These are phyloP conservation scores for Drosophila erecta DNA, from an alignment of 1,140 invertebrate genomes.

Conservation along the genomic window DNA sequence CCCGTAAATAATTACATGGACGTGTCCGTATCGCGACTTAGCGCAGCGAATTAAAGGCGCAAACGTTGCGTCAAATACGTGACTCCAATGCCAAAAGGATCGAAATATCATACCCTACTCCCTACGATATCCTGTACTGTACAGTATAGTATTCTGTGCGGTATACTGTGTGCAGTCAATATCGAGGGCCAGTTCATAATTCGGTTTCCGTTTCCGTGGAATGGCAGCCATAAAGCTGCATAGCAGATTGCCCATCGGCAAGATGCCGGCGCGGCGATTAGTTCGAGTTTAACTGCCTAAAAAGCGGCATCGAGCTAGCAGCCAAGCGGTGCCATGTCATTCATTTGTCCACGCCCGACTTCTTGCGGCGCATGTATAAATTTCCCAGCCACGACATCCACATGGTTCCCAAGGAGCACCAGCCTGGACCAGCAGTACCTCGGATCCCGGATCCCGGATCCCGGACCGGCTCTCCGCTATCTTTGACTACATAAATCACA, in stretches of 20 bases:
- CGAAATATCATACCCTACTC: conserved; percentile 6
- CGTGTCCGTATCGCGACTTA: conserved; percentile 62
- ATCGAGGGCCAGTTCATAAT: conserved; percentile 69
- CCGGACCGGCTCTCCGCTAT: conserved; percentile 67
- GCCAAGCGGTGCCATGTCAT: conserved; percentile 72
- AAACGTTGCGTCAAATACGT: conserved; percentile 82
- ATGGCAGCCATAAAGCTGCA: conserved; percentile 76
- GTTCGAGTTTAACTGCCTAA: conserved; percentile 77
- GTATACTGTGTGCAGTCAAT: conserved; percentile 57
- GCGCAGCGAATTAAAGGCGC: conserved; percentile 76
- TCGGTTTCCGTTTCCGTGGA: conserved; percentile 54
- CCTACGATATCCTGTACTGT: background rate
- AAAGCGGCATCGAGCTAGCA: conserved; percentile 41
- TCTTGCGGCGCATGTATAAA: conserved; percentile 77
- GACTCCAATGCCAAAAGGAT: conserved; percentile 67
- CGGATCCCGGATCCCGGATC: conserved; percentile 27
- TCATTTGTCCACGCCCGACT: conserved; percentile 81
- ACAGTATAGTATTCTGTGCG: conserved; percentile 7
- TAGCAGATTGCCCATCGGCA: conserved; percentile 59
- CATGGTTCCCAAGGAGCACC: conserved; percentile 23
- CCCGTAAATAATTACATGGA: conserved; percentile 80
- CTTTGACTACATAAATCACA: conserved; percentile 82
- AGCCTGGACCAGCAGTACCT: conserved; percentile 1
- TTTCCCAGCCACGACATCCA: conserved; percentile 67
- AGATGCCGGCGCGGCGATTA: conserved; percentile 73